Evolutionary conservation across 2,113 vertebrate species (phyloP).

Genomic region (Acanthisitta chloris): DNA sequence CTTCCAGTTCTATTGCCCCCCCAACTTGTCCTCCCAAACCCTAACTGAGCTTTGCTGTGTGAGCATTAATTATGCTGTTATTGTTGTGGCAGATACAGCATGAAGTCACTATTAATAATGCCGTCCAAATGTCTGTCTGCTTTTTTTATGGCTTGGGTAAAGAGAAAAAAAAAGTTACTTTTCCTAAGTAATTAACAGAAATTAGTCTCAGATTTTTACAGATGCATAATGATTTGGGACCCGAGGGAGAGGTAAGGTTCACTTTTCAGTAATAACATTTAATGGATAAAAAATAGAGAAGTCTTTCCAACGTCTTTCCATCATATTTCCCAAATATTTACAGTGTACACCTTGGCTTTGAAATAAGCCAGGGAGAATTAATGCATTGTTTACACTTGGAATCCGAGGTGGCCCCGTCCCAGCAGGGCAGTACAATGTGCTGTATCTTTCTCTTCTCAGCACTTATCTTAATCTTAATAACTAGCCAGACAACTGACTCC

Average conservation of each 20-base stretch:
- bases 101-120: background rate
- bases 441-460: conserved; percentile 74
- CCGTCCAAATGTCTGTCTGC: background rate
- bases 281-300: conserved; percentile 36
- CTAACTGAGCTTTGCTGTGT: background rate
- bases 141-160: background rate
- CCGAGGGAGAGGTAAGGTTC: background rate
- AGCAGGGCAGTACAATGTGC: conserved; percentile 69
- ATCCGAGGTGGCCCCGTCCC: conserved; percentile 68
- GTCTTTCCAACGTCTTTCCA: conserved; percentile 51
- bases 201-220: background rate
- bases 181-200: conserved; percentile 3
- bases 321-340: conserved; percentile 68
- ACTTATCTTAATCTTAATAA: conserved; percentile 87
- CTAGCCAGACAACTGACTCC: conserved; percentile 87
- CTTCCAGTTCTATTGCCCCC: background rate
- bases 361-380: conserved; percentile 71
- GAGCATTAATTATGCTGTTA: background rate
- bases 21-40: background rate
- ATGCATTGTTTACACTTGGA: conserved; percentile 74
- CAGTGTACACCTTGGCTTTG: conserved; percentile 52
- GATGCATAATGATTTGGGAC: background rate
- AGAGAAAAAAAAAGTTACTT: background rate
- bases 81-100: background rate
- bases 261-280: conserved; percentile 6